Base-by-base conservation (phyloP, 2,888 invertebrate genomes). In the Phanerotoma sp. region DNA sequence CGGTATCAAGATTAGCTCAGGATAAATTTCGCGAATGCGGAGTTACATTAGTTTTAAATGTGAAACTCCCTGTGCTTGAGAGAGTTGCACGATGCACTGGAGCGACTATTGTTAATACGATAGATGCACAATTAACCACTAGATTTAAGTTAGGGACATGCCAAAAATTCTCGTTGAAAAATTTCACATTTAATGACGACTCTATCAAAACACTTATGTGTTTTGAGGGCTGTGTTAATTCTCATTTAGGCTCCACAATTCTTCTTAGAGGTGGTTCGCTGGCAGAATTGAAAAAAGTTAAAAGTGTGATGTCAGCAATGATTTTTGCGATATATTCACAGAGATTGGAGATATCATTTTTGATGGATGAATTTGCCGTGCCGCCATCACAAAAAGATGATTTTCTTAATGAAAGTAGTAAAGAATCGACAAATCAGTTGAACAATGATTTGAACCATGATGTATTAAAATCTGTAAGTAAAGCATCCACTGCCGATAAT, bases 291-390 rank as follows among this genome's bases (percentile, higher is more conserved):
- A 81, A 85, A 9, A 84, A 87, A 70, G 86, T 96, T 0, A 96
- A 97, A 74, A 86, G 85, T 66, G 89, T 96, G 0, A 85, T 89
- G 0, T 86, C 86, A 44, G 88, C 90, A 70, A 84, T 95, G 82
- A 82, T 94, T 0, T 89, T 91, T 57, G 86, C 90, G 0, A 85
- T 88, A 32, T 97, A 97, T 75, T 96, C 96, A 67, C 93, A 94
- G 87, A 85, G 91, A 45, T 79, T 97, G 38, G 98, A 99, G 77
- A 88, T 91, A 67, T 90, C 95, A 0, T 96, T 94, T 75, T 79
- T 93, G 35, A 84, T 95, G 79, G 93, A 93, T 59, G 92, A 93
- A 72, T 93, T 91, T 66, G 93, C 90, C 0, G 81, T 84, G 66
- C 89, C 90, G 0, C 86, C 89, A 0, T 74, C 78, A 0, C 81